Evolutionary conservation across 2,797 vertebrate species (phyloP).

Genomic region (Anguilla megastoma): DNA sequence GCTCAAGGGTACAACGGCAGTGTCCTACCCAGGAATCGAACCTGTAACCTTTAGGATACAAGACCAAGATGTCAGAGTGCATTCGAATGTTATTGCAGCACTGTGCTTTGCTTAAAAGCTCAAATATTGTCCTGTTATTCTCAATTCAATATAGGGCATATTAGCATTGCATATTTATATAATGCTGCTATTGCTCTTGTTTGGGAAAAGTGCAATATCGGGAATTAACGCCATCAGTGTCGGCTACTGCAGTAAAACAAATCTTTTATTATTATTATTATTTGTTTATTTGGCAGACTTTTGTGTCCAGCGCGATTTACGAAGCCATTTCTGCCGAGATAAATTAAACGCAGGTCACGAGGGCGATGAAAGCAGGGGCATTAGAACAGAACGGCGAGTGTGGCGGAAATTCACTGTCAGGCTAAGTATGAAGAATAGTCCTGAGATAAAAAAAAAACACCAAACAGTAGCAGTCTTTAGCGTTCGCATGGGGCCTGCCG

Average conservation of each 20-base stretch:
- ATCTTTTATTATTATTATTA: neutral
- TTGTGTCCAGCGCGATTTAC: neutral
- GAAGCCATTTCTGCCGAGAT: neutral
- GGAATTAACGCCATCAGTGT: neutral
- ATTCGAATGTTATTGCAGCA: neutral
- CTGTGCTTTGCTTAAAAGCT: neutral
- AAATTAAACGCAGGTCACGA: neutral
- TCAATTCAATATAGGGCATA: neutral
- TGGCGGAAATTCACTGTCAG: neutral
- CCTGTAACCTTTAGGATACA: too few relatives aligned
- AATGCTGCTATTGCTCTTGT: neutral
- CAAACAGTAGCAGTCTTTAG: neutral
- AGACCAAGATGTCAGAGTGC: too few relatives aligned
- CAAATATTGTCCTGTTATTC: neutral
- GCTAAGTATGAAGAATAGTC: neutral
- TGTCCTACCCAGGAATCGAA: too few relatives aligned
- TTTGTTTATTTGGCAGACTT: conserved; percentile 6
- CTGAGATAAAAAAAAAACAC: neutral
- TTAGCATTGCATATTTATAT: neutral
- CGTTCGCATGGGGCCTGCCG: neutral
- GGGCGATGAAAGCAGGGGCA: neutral
- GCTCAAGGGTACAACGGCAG: too few relatives aligned
- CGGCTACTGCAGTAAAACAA: neutral
- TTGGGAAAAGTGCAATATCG: neutral
- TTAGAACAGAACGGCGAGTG: neutral